phyloP scores from a whole-genome alignment of 1,140 invertebrate species.

The Chlorops oryzae region DNA sequence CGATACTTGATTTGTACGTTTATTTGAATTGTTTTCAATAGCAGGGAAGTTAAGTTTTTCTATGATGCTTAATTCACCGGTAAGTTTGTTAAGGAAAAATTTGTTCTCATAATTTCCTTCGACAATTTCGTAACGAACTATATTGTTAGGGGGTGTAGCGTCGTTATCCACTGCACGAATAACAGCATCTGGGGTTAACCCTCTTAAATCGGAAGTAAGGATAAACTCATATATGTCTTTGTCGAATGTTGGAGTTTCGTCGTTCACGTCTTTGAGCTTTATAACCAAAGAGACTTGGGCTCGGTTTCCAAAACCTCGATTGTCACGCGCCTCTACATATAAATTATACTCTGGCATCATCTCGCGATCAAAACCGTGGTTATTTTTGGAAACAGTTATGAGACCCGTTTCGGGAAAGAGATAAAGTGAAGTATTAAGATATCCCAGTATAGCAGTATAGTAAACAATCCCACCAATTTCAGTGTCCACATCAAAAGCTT shows the following conservation, averaged over 20 bases:
- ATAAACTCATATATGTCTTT: constrained; percentile 75
- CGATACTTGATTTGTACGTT: constrained; percentile 43
- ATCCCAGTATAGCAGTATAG: constrained; percentile 70
- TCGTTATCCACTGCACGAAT: constrained; percentile 78
- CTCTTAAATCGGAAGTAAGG: constrained; percentile 63
- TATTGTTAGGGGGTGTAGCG: constrained; percentile 77
- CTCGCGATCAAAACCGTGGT: constrained; percentile 77
- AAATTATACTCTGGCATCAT: constrained; percentile 66
- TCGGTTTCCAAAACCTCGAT: constrained; percentile 70
- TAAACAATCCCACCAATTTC: constrained; percentile 64
- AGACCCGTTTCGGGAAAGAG: constrained; percentile 73
- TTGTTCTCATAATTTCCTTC: constrained; percentile 73
- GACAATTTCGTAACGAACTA: constrained; percentile 76
- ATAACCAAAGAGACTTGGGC: constrained; percentile 65
- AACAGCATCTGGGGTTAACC: constrained; percentile 65
- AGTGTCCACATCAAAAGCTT: constrained; percentile 70
- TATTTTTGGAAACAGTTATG: constrained; percentile 70
- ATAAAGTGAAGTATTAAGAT: constrained; percentile 65
- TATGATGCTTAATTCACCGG: constrained; percentile 57
- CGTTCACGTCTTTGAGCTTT: constrained; percentile 77
- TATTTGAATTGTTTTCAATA: constrained; percentile 38
- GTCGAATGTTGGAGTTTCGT: constrained; percentile 77
- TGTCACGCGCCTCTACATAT: constrained; percentile 78
- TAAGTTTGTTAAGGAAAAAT: constrained; percentile 70
- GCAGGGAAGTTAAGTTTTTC: constrained; percentile 33